These are phyloP conservation scores for Eclectus roratus DNA, from an alignment of 2,113 vertebrate genomes.

Conservation along the genomic window DNA sequence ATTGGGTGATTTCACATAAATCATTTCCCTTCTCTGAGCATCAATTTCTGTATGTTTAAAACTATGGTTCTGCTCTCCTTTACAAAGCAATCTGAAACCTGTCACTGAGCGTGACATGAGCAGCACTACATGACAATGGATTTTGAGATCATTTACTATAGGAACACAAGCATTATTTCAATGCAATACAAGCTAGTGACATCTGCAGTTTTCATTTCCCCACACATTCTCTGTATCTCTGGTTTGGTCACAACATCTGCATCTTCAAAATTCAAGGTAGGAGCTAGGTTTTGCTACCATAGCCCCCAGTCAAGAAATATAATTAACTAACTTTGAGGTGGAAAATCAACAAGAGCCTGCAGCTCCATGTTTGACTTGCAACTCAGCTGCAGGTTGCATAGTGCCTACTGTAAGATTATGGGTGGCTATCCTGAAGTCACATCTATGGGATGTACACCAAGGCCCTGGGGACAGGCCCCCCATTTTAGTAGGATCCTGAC, in stretches of 20 bases:
- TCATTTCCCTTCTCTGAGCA: background rate
- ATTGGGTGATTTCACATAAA: background rate
- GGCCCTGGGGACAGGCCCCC: background rate
- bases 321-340: background rate
- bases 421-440: background rate
- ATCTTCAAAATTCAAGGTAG: background rate
- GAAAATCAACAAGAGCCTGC: background rate
- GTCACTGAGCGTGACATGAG: background rate
- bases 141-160: background rate
- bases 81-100: background rate
- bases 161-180: background rate
- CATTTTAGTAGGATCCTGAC: background rate
- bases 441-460: background rate
- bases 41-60: background rate
- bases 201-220: background rate
- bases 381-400: background rate
- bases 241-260: background rate
- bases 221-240: background rate
- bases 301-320: background rate
- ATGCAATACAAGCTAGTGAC: background rate
- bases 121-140: background rate
- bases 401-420: background rate
- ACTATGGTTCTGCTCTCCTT: background rate
- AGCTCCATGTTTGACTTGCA: background rate
- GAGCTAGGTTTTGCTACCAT: background rate